Evolutionary conservation across 2,797 vertebrate genomes (phyloP).

Genomic region (Arnoldichthys spilopterus): DNA sequence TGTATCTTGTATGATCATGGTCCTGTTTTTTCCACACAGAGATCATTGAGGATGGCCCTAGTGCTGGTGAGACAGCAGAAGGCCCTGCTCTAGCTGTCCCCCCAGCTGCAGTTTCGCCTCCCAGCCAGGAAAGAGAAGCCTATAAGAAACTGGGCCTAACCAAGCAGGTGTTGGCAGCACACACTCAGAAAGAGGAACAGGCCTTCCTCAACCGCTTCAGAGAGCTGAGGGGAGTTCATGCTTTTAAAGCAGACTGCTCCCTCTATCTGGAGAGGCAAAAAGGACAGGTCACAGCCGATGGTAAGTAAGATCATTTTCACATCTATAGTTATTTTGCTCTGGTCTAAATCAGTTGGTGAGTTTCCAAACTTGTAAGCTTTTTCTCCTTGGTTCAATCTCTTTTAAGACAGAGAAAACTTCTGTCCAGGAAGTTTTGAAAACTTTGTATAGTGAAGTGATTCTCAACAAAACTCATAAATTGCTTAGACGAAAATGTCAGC

Average conservation of each 20-base stretch:
- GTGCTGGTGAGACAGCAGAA: constrained; percentile 77
- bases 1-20: not conserved
- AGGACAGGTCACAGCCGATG: constrained; percentile 61
- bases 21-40: constrained; percentile 72
- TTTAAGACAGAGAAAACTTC: too few relatives aligned
- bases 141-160: constrained; percentile 73
- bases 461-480: constrained; percentile 12
- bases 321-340: too few relatives aligned
- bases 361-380: too few relatives aligned
- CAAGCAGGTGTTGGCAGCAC: constrained; percentile 76
- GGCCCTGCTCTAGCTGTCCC: constrained; percentile 63
- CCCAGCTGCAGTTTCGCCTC: constrained; percentile 33
- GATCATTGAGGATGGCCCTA: constrained; percentile 82
- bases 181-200: constrained; percentile 81
- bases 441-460: not conserved
- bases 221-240: constrained; percentile 71
- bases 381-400: not conserved
- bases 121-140: constrained; percentile 51
- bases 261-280: constrained; percentile 75
- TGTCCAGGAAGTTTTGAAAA: not conserved
- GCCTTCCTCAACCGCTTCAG: constrained; percentile 79
- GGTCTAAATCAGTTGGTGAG: not conserved
- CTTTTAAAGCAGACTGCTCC: constrained; percentile 84
- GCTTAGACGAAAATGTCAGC: not conserved
- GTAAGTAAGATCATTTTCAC: constrained; percentile 62